These are phyloP conservation scores for Trilocha varians DNA, from an alignment of 2,888 invertebrate genomes.

Conservation along the genomic window DNA sequence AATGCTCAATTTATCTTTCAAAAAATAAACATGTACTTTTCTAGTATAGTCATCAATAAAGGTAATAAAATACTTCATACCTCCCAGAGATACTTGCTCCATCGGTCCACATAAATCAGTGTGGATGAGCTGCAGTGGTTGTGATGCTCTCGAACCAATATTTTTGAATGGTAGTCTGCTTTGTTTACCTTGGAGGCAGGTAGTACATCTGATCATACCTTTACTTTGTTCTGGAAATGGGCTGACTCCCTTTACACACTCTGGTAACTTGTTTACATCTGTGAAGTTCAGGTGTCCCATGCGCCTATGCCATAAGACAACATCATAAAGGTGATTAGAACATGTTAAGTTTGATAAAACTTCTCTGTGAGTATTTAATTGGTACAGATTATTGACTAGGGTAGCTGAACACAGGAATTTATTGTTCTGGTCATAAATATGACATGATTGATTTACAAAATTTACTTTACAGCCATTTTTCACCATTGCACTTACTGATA, in stretches of 20 bases:
- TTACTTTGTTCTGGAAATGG: not conserved
- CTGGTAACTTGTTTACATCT: slow-evolving; percentile 13
- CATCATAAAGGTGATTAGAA: slow-evolving; percentile 1
- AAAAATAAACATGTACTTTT: slow-evolving; percentile 13
- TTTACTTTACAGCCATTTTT: slow-evolving; percentile 5
- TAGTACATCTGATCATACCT: slow-evolving; percentile 6
- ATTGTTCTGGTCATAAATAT: no score
- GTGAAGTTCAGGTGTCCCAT: slow-evolving; percentile 17
- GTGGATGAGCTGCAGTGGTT: slow-evolving; percentile 12
- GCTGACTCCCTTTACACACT: slow-evolving; percentile 13
- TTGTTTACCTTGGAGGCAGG: slow-evolving; percentile 15
- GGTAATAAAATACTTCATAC: slow-evolving; percentile 16
- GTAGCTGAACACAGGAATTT: no score
- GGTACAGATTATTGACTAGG: no score
- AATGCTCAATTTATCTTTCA: slow-evolving; percentile 11
- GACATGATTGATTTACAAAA: slow-evolving; percentile 1
- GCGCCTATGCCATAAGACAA: slow-evolving; percentile 10
- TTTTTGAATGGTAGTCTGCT: slow-evolving; percentile 13
- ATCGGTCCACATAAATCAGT: slow-evolving; percentile 18
- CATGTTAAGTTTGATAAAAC: no score
- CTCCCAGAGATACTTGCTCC: slow-evolving; percentile 13
- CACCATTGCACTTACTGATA: slow-evolving; percentile 17
- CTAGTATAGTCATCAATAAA: slow-evolving; percentile 15
- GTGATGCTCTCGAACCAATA: slow-evolving; percentile 9
- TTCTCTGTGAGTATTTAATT: no score